Evolutionary conservation across 23 tunicate genomes (phyloP).

Genomic region (Trididemnum nubilum): DNA sequence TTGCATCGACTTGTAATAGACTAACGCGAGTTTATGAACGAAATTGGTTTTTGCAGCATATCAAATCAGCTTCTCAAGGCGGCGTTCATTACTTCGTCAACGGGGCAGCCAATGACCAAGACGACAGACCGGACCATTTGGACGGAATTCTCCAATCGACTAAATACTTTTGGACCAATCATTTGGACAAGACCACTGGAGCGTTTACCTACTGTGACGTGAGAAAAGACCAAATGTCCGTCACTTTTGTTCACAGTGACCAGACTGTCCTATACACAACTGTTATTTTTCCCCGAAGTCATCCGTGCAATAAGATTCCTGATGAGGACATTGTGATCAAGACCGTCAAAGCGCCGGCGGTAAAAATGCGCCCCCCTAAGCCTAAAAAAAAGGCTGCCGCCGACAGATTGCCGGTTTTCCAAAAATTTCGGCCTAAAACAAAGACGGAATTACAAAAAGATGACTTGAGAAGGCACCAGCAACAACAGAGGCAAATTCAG

Average conservation of each 20-base stretch:
- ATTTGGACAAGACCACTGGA: slow-evolving; percentile 52
- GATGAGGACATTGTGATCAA: slow-evolving; percentile 11
- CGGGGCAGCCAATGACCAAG: slow-evolving; percentile 71
- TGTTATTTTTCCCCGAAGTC: slow-evolving; percentile 39
- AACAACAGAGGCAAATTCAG: neutral
- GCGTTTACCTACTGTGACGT: slow-evolving; percentile 95
- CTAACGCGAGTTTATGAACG: too few species aligned
- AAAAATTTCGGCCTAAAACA: slow-evolving; percentile 17
- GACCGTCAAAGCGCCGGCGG: slow-evolving; percentile 13
- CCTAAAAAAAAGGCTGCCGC: neutral
- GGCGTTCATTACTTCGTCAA: slow-evolving; percentile 90
- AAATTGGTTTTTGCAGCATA: slow-evolving; percentile 84
- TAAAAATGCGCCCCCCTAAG: neutral
- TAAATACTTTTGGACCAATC: slow-evolving; percentile 91
- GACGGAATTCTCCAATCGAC: slow-evolving; percentile 63
- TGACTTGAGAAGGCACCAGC: slow-evolving; percentile 10
- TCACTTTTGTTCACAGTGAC: slow-evolving; percentile 68
- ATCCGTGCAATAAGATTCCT: slow-evolving; percentile 31
- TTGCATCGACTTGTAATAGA: too few species aligned
- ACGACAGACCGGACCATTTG: slow-evolving; percentile 79
- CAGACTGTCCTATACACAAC: slow-evolving; percentile 34
- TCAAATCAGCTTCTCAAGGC: slow-evolving; percentile 47
- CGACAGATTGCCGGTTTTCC: neutral
- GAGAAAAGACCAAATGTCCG: slow-evolving; percentile 72
- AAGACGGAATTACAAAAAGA: slow-evolving; percentile 7